Conservation (phyloP, 30 jellyfish, hydroid and myxozoan genomes). For the Hydractinia symbiolongicarpus region DNA sequence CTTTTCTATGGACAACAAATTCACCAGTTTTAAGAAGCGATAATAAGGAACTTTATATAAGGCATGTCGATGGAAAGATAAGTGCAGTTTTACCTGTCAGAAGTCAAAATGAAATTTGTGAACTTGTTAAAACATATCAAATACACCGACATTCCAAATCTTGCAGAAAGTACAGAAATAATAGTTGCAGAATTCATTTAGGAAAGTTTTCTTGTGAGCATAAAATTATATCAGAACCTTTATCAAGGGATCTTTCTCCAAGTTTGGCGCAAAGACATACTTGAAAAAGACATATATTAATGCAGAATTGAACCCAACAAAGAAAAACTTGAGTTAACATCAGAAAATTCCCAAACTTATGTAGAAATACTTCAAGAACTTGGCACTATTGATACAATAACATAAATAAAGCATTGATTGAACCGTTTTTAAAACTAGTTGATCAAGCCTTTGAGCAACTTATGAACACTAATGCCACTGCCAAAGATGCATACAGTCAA, state of each 20-base stretch:
- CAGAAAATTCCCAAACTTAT: not conserved
- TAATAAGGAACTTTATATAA: slow-evolving; percentile 1
- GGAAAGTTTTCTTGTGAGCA: slow-evolving; percentile 3
- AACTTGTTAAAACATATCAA: not conserved
- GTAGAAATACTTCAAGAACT: not conserved
- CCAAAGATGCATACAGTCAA: not conserved
- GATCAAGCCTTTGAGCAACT: not conserved
- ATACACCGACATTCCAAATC: slow-evolving; percentile 58
- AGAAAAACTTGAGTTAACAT: not conserved
- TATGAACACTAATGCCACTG: not conserved
- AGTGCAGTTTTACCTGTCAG: slow-evolving; percentile 2
- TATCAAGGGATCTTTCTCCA: not conserved
- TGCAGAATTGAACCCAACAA: not conserved
- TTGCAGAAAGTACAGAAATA: slow-evolving; percentile 29
- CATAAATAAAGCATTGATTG: not conserved
- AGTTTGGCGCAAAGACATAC: not conserved
- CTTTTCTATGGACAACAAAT: too few species aligned
- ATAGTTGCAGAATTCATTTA: slow-evolving; percentile 33
- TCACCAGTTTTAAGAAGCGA: slow-evolving; percentile 33
- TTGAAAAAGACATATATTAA: not conserved
- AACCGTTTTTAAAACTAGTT: not conserved
- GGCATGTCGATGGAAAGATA: not conserved
- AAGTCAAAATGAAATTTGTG: not conserved
- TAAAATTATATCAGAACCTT: slow-evolving; percentile 15
- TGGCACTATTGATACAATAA: not conserved